Evolutionary conservation across 2,888 invertebrate genomes (phyloP), one percentile per base, ranked within the genome.

Genomic region (Cosmia trapezina): DNA sequence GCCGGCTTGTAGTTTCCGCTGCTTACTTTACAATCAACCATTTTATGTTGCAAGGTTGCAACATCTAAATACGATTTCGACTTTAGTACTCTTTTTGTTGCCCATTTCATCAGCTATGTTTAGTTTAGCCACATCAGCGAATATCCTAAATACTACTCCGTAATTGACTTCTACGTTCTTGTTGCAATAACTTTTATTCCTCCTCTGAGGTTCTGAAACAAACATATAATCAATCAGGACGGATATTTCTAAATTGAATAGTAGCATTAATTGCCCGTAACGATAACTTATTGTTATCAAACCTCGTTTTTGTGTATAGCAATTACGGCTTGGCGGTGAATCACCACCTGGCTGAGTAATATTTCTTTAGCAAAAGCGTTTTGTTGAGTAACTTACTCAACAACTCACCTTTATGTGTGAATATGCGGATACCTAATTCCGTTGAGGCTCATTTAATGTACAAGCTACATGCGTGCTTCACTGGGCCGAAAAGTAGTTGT

Each of bases 401-500:
- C 74, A 71, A 72, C 82, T 78, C 78, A 75, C 78, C 74, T 77
- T n/a, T 73, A 76, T 78, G 74, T 80, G 80, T 82, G 78, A 73
- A 81, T 81, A 75, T 73, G n/a, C 71, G 67, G 76, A 78, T 81
- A 86, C 88, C 86, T 85, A 85, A 91, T 87, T 89, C 81, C 82
- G 91, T 89, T 84, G 81, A 90, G 90, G 89, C 89, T 91, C 92
- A 92, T 92, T 93, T 90, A 86, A 76, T 89, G 84, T 84, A 85
- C 83, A 87, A 85, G 87, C 86, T 85, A 86, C 83, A 87, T 86
- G 87, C 86, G 84, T 89, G 91, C 88, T 87, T 86, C 91, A 90
- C 70, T 91, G 88, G 83, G 80, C 91, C 89, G 89, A 90, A 88
- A 91, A 91, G 86, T 78, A 90, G 88, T 84, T 86, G 81, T 85